phyloP scores from a whole-genome alignment of 2,888 invertebrate genomes.

The Campaea margaritaria region DNA sequence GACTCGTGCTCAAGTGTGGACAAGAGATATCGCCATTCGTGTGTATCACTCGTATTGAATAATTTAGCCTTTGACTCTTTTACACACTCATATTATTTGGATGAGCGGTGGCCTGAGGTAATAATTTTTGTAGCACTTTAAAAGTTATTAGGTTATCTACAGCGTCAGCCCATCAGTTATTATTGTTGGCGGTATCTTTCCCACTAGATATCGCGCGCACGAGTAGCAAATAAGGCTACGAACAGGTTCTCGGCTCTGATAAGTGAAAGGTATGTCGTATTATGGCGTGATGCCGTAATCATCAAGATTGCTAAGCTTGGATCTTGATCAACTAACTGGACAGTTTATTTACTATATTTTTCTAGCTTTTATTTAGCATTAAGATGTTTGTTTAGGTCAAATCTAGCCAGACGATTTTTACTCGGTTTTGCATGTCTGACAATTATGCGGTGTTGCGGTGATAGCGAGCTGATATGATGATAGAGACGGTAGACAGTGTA shows the following conservation, averaged over 20 bases:
- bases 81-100: slow-evolving; percentile 27
- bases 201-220: background rate
- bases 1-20: no score
- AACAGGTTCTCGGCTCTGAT: slow-evolving; percentile 1
- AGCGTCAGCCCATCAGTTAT: slow-evolving; percentile 1
- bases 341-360: background rate
- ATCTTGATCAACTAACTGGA: background rate
- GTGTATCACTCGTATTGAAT: no score
- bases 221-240: background rate
- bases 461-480: no score
- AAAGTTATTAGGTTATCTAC: slow-evolving; percentile 31
- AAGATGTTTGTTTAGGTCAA: no score
- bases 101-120: slow-evolving; percentile 26
- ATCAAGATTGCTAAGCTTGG: background rate
- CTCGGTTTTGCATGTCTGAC: no score
- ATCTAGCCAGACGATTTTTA: no score
- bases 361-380: background rate
- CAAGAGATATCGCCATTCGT: no score
- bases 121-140: slow-evolving; percentile 15
- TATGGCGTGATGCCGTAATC: slow-evolving; percentile 3
- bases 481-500: no score
- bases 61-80: background rate
- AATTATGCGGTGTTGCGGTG: no score
- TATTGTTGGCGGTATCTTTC: background rate
- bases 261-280: slow-evolving; percentile 3